phyloP scores from a whole-genome alignment of 2,888 invertebrate species.

The Patella ulyssiponensis region DNA sequence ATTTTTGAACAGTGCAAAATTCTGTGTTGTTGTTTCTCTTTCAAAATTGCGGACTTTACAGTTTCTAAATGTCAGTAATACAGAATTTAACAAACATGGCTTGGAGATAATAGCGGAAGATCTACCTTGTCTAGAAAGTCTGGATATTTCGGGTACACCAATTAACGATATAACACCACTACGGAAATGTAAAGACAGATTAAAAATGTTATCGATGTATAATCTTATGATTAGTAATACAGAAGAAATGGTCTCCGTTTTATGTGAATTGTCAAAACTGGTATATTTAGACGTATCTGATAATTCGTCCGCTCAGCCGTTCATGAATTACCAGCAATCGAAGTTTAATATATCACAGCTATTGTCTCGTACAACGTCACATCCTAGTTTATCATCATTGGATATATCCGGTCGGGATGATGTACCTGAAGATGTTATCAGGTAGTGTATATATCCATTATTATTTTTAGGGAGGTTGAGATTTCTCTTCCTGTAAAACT shows the following conservation, averaged over 20 bases:
- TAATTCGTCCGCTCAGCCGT: constrained; percentile 73
- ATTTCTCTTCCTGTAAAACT: no score
- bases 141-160: constrained; percentile 79
- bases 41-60: constrained; percentile 77
- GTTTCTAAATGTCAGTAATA: constrained; percentile 78
- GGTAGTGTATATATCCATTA: constrained; percentile 6
- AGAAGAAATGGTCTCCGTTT: constrained; percentile 73
- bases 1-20: constrained; percentile 77
- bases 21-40: constrained; percentile 77
- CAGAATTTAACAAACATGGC: constrained; percentile 80
- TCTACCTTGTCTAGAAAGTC: constrained; percentile 77
- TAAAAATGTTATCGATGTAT: constrained; percentile 78
- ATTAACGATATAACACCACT: constrained; percentile 79
- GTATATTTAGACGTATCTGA: constrained; percentile 77
- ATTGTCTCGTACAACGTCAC: constrained; percentile 57
- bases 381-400: constrained; percentile 77
- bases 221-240: constrained; percentile 73
- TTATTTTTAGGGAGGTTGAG: not conserved
- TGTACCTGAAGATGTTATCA: constrained; percentile 70
- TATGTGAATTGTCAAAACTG: constrained; percentile 75
- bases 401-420: constrained; percentile 79
- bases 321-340: constrained; percentile 73
- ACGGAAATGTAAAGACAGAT: constrained; percentile 75
- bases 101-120: constrained; percentile 80
- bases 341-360: constrained; percentile 61